Base-by-base conservation (phyloP, 2,888 invertebrate genomes). In the Sphaeridia pumilis region DNA sequence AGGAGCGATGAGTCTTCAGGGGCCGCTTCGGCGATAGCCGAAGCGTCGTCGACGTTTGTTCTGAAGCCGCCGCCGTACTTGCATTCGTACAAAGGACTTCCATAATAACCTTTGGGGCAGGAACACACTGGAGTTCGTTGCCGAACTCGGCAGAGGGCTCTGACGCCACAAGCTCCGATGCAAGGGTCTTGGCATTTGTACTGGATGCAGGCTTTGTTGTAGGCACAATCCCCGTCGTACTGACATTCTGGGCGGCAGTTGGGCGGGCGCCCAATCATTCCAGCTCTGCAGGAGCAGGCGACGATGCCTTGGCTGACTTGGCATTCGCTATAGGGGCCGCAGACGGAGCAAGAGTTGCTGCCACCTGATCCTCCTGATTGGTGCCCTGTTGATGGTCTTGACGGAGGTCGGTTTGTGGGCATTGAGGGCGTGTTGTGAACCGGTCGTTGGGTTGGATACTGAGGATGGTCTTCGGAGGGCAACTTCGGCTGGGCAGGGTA, bases 111-210 rank as follows among this genome's bases (percentile, higher is more conserved):
- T 14, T 66, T 60, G 5, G 65, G 65, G 58, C 70, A 70, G 21
- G 62, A 58, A 48, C 70, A 70, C n/a, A 67, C 63, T 4, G 67
- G 66, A 38, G 61, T 58, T 51, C 68, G 64, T 51, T 67, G 66
- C 20, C 64, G 55, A 3, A 67, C 66, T 25, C 61, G 58, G 48
- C 68, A 69, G 28, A 63, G 58, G 10, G 67, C 67, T 53, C 66
- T 67, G 17, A 55, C 52, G 7, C 66, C 66, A 51, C 69, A 69
- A 4, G 60, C 63, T n/a, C 63, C 63, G 4, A 52, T 58, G 36
- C 63, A 63, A 1, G 63, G 63, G 49, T 63, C 58, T 31, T 51
- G 48, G 42, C 63, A 63, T 26, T 46, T 50, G 22, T 49, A 55
- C 2, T 25, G n/a, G 21, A 56, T 43, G 24, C 63, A 63, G 26